phyloP scores from a whole-genome alignment of 1,140 invertebrate genomes.

The Copidosoma floridanum region DNA sequence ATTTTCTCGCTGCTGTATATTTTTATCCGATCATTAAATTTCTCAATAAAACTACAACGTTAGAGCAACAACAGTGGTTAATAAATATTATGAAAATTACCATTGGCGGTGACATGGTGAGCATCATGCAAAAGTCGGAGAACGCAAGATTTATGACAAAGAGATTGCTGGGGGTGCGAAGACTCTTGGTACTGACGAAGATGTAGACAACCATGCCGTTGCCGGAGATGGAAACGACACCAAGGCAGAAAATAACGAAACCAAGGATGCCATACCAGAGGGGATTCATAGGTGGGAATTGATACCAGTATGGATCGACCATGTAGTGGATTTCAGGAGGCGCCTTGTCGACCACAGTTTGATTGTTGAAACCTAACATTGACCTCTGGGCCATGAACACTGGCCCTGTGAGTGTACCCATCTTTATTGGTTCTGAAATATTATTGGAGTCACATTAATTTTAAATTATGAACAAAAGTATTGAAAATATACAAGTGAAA shows the following conservation, averaged over 20 bases:
- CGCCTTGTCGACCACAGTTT: conserved; percentile 73
- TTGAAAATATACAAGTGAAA: too few relatives aligned
- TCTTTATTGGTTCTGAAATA: conserved; percentile 32
- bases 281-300: conserved; percentile 76
- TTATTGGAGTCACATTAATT: background rate
- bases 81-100: conserved; percentile 42
- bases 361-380: conserved; percentile 57
- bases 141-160: conserved; percentile 83
- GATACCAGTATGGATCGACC: conserved; percentile 72
- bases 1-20: background rate
- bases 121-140: conserved; percentile 87
- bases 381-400: conserved; percentile 38
- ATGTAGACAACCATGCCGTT: conserved; percentile 87
- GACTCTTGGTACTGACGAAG: conserved; percentile 72
- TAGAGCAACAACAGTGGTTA: too few relatives aligned
- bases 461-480: too few relatives aligned
- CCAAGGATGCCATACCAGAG: conserved; percentile 78
- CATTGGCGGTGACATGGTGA: conserved; percentile 79
- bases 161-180: conserved; percentile 82
- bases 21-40: too few relatives aligned
- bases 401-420: conserved; percentile 52
- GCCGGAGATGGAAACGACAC: conserved; percentile 69
- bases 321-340: conserved; percentile 71
- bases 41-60: too few relatives aligned
- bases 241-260: conserved; percentile 71